These are phyloP conservation scores for western clawed frog (Xenopus tropicalis) DNA, from an alignment of 2,113 vertebrate genomes.

Conservation along the genomic window DNA sequence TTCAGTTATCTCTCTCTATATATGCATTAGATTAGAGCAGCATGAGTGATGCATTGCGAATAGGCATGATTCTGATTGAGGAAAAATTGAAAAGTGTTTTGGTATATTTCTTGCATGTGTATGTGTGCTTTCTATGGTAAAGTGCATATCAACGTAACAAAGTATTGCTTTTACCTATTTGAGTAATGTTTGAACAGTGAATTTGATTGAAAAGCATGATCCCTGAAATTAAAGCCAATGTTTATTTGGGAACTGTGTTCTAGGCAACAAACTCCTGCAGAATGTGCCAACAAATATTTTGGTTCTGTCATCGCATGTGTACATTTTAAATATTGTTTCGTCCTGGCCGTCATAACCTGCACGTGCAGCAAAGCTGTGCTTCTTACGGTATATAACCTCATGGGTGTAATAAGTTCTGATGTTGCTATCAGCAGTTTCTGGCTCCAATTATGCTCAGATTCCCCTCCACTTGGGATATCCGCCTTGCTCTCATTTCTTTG, in stretches of 20 bases:
- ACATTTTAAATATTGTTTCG: conserved; percentile 34
- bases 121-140: too few species aligned
- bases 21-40: too few species aligned
- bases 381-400: conserved; percentile 9
- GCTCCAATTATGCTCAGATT: conserved; percentile 31
- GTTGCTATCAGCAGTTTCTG: conserved; percentile 41
- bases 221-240: conserved; percentile 47
- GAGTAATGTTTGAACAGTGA: conserved; percentile 1
- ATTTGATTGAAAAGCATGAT: conserved; percentile 45
- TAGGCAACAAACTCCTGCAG: conserved; percentile 45
- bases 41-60: too few species aligned
- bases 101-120: too few species aligned
- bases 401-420: conserved; percentile 36
- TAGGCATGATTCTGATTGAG: too few species aligned
- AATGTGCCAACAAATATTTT: conserved; percentile 42
- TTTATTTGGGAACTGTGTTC: conserved; percentile 56
- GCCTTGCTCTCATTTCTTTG: conserved; percentile 25
- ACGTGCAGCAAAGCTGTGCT: not conserved
- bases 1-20: too few species aligned
- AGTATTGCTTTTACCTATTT: not conserved
- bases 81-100: too few species aligned
- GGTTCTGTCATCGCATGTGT: conserved; percentile 30
- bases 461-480: conserved; percentile 29
- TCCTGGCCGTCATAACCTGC: conserved; percentile 9
- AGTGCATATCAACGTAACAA: not conserved